phyloP scores from a whole-genome alignment of 2,113 vertebrate genomes.

The Eudorcas thomsonii region DNA sequence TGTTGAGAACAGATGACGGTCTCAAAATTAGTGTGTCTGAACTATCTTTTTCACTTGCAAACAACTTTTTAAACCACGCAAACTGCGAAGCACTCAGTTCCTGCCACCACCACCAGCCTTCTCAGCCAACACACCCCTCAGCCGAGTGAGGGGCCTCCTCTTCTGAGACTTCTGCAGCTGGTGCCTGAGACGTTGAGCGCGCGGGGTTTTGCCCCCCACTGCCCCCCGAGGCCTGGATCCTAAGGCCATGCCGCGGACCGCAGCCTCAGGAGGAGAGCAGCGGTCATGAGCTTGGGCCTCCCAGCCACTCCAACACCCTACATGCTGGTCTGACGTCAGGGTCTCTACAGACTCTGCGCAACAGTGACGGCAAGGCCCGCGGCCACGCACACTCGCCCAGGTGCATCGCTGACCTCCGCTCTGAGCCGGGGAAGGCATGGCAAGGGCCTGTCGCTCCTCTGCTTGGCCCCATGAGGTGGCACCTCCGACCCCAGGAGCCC shows the following conservation, averaged over 20 bases:
- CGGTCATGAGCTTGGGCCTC: background rate
- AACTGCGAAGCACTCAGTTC: background rate
- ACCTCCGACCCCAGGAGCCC: fast-evolving
- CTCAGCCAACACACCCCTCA: too few relatives aligned
- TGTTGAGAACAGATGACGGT: background rate
- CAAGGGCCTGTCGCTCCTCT: background rate
- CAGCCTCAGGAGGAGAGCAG: background rate
- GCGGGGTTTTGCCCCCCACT: fast-evolving
- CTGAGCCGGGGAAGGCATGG: too few relatives aligned
- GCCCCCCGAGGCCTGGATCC: background rate
- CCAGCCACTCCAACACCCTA: background rate
- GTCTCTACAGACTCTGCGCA: background rate
- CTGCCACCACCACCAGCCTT: background rate
- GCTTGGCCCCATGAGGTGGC: background rate
- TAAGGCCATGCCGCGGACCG: background rate
- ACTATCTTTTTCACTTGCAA: background rate
- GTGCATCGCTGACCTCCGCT: background rate
- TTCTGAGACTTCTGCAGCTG: background rate
- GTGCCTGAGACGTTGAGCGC: fast-evolving
- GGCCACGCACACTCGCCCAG: background rate
- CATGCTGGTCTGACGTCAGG: fast-evolving
- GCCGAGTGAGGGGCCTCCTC: background rate
- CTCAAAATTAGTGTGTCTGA: too few relatives aligned
- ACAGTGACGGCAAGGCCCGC: fast-evolving
- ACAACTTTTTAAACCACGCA: background rate